These are phyloP conservation scores for Melieria omissa DNA, from an alignment of 2,888 invertebrate species.

Conservation along the genomic window DNA sequence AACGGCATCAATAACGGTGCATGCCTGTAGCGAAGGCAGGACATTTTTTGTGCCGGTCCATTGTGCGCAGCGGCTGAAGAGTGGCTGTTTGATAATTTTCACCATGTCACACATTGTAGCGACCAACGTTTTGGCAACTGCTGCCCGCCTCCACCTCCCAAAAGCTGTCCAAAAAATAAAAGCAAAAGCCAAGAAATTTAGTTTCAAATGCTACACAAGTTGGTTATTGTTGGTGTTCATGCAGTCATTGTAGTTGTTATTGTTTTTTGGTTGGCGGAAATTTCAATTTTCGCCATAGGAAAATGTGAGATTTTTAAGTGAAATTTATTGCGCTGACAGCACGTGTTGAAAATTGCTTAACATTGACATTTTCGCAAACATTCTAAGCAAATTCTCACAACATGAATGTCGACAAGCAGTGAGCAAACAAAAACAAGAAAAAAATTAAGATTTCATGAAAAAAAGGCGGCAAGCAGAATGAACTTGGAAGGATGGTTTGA, in stretches of 20 bases:
- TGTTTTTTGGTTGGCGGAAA: not conserved
- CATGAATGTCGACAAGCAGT: slow-evolving; percentile 25
- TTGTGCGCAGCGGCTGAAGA: not conserved
- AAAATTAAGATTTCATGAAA: no score
- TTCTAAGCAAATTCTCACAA: slow-evolving; percentile 34
- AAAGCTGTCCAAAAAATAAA: no score
- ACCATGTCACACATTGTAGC: slow-evolving; percentile 30
- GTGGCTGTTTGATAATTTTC: slow-evolving; percentile 6
- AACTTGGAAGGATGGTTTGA: no score
- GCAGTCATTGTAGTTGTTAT: not conserved
- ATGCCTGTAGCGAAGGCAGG: no score
- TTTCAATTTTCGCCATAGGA: not conserved
- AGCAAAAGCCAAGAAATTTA: no score
- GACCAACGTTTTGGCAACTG: not conserved
- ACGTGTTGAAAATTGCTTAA: slow-evolving; percentile 63
- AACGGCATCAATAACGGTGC: slow-evolving; percentile 22
- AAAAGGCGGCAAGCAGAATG: no score
- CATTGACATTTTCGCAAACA: slow-evolving; percentile 51
- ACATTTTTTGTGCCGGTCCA: not conserved
- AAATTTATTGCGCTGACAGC: slow-evolving; percentile 62
- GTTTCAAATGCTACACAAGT: no score
- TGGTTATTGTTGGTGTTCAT: slow-evolving; percentile 19
- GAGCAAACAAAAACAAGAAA: no score
- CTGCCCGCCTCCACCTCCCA: no score
- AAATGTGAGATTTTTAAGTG: slow-evolving; percentile 50